phyloP scores from a whole-genome alignment of 2,888 invertebrate species.

The Aphidoletes aphidimyza region DNA sequence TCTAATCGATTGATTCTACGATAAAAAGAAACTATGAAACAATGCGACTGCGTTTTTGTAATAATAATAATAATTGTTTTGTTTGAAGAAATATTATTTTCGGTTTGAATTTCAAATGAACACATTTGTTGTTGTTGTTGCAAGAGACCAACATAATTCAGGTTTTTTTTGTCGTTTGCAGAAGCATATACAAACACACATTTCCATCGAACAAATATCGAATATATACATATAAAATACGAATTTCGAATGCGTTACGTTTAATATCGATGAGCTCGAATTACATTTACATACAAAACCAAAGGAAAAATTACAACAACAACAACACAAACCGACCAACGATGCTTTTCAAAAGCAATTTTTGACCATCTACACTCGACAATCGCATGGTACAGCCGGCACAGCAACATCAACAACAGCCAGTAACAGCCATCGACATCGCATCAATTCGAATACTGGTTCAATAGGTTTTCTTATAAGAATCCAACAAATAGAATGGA shows the following conservation, averaged over 20 bases:
- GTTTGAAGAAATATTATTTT: too few relatives aligned
- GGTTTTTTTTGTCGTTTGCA: too few relatives aligned
- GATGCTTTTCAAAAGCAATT: background rate
- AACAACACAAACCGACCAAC: too few relatives aligned
- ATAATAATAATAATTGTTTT: too few relatives aligned
- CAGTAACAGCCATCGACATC: background rate
- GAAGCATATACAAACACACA: background rate
- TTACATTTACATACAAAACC: conserved; percentile 16
- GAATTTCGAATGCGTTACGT: background rate
- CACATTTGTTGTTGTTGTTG: too few relatives aligned
- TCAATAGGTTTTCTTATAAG: background rate
- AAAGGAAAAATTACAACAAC: too few relatives aligned
- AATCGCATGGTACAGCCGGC: background rate
- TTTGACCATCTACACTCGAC: conserved; percentile 7
- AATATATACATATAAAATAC: background rate
- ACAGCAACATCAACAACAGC: background rate
- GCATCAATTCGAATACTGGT: background rate
- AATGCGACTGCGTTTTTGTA: too few relatives aligned
- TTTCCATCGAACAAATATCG: conserved; percentile 17
- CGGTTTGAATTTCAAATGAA: too few relatives aligned
- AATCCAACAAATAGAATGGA: background rate
- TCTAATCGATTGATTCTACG: too few relatives aligned
- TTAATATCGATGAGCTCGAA: background rate
- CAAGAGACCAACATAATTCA: background rate
- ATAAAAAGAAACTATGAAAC: too few relatives aligned